Evolutionary conservation across 2,113 vertebrate species (phyloP), one percentile per base, ranked within the genome.

Genomic region (Erpornis zantholeuca): DNA sequence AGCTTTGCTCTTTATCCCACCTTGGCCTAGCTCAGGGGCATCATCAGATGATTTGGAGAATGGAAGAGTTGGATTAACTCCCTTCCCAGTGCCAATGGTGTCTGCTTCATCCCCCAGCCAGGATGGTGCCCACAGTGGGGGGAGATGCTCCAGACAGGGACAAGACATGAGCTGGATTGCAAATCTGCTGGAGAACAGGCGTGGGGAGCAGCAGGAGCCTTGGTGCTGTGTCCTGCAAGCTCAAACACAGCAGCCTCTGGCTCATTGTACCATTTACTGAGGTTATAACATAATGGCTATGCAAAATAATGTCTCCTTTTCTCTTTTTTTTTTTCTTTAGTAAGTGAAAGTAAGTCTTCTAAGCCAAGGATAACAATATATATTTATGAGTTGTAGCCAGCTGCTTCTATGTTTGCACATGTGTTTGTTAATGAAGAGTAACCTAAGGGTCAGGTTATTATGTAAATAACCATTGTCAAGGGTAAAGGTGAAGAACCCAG

Each of bases 361-460:
- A 91, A 95, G 69, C 91, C 64, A 45, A 94, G 97, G 97, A 97
- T 97, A 97, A 98, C 96, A 96, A 96, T 96, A 92, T 97, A 91
- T 97, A 97, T 97, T 98, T 97, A 97, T 97, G 98, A 98, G 97
- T 94, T 84, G 92, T 94, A 68, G 72, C 96, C 96, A 92, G 97
- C 98, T 96, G 98, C 98, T 96, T 97, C 98, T 97, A 60, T 94
- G 98, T 97, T 98, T 97, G 93, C 87, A 86, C 97, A 95, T 92
- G 90, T 95, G 94, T 96, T 97, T 97, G 97, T 98, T 98, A 99
- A 98, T 99, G 98, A 98, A 98, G 91, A 93, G 93, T 97, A 98
- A 98, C 98, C 98, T 87, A 80, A 79, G 97, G 98, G 98, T 98
- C 98, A 98, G 97, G 96, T 97, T 97, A 98, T 98, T 99, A 98